Evolutionary conservation across 2,888 invertebrate species (phyloP).

Genomic region (Pheosia gnoma): DNA sequence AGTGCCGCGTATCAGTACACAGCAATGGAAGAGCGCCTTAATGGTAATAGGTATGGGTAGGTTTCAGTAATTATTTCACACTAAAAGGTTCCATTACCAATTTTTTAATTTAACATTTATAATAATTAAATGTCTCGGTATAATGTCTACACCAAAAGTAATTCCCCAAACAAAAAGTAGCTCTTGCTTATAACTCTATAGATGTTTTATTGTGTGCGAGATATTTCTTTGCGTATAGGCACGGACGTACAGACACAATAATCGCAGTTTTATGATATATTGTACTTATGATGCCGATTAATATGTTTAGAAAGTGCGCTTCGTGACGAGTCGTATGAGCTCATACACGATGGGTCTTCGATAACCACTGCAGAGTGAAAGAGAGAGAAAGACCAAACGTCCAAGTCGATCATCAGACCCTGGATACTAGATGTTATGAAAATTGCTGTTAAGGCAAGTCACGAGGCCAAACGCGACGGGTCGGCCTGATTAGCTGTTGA

Average conservation of each 20-base stretch:
- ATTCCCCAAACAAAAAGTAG: too few species aligned
- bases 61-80: too few species aligned
- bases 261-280: background rate
- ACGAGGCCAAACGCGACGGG: background rate
- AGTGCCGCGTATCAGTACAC: too few species aligned
- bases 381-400: background rate
- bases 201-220: too few species aligned
- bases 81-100: too few species aligned
- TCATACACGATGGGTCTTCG: slow-evolving; percentile 6
- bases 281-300: background rate
- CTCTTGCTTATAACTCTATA: too few species aligned
- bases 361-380: background rate
- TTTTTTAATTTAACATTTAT: too few species aligned
- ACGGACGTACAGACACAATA: background rate
- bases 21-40: too few species aligned
- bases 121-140: too few species aligned
- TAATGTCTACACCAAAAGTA: too few species aligned
- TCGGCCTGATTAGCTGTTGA: background rate
- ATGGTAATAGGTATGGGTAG: too few species aligned
- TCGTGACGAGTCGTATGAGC: background rate
- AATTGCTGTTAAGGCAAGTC: background rate
- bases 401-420: slow-evolving; percentile 2
- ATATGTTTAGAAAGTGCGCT: background rate
- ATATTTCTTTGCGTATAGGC: too few species aligned
- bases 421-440: background rate